Evolutionary conservation across 1,140 invertebrate genomes (phyloP).

Genomic region (Piezodorus guildinii): DNA sequence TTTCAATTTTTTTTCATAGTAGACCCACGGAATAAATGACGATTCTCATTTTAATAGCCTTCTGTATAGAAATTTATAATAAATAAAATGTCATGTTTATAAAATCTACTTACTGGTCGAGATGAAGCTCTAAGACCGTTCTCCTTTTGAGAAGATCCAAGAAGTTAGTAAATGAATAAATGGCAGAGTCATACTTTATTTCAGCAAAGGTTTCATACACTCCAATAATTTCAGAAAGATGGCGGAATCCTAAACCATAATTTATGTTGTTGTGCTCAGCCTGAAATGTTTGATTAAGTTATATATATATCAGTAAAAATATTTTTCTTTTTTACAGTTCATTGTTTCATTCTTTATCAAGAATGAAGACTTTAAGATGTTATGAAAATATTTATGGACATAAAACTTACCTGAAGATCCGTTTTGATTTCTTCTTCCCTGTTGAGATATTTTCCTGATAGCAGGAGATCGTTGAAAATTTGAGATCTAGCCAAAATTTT

Average conservation of each 20-base stretch:
- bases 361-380: too few relatives aligned
- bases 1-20: too few relatives aligned
- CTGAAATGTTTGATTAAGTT: slow-evolving; percentile 31
- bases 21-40: background rate
- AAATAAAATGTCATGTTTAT: background rate
- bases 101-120: slow-evolving; percentile 50
- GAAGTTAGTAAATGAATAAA: slow-evolving; percentile 44
- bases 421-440: slow-evolving; percentile 47
- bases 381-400: background rate
- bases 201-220: slow-evolving; percentile 48
- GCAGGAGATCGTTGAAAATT: slow-evolving; percentile 51
- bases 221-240: slow-evolving; percentile 41
- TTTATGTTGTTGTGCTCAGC: slow-evolving; percentile 48
- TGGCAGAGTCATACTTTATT: slow-evolving; percentile 47
- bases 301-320: too few relatives aligned
- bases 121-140: slow-evolving; percentile 47
- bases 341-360: too few relatives aligned
- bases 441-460: slow-evolving; percentile 46
- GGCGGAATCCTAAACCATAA: slow-evolving; percentile 47
- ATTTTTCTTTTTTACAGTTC: too few relatives aligned
- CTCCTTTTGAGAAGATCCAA: slow-evolving; percentile 34
- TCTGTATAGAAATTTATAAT: background rate
- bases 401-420: slow-evolving; percentile 39
- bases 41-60: background rate
- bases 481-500: slow-evolving; percentile 56